Percentiles rank a stretch among this genome's conserved stretches.
phyloP scores from a whole-genome alignment of 2,888 invertebrate species.

The Thereva unica region DNA sequence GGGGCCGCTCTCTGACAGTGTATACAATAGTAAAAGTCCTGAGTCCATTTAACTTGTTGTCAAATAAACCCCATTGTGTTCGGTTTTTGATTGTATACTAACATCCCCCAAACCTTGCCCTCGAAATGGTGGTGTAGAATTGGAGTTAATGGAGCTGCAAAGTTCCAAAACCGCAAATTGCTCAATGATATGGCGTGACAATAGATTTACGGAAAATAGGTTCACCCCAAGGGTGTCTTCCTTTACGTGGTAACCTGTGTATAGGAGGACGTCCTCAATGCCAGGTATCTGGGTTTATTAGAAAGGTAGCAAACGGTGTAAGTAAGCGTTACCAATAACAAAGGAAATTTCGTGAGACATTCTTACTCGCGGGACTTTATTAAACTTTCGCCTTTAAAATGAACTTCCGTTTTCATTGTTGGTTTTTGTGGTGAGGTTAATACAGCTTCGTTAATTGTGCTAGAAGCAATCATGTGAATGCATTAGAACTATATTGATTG shows the following conservation, averaged over 20 bases:
- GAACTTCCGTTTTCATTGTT: no score
- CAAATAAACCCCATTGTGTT: conserved; percentile 26
- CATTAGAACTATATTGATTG: no score
- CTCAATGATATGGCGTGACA: conserved; percentile 32
- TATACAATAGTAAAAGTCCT: background rate
- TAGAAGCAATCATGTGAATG: no score
- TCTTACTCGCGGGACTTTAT: no score
- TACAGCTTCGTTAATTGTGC: no score
- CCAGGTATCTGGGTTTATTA: no score
- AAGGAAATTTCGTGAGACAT: no score
- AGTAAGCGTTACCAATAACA: no score
- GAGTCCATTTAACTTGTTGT: conserved; percentile 35
- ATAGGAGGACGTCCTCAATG: conserved; percentile 2
- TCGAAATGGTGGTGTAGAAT: conserved; percentile 16
- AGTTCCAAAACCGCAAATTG: conserved; percentile 35
- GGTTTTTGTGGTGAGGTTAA: no score
- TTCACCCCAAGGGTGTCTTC: conserved; percentile 19
- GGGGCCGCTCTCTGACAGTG: background rate
- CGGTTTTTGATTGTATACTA: conserved; percentile 35
- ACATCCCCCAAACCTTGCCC: conserved; percentile 5
- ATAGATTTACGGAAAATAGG: conserved; percentile 33
- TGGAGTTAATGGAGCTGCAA: conserved; percentile 35
- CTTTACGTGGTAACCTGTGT: conserved; percentile 5
- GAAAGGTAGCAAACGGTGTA: no score
- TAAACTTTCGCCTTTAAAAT: no score